These are phyloP conservation scores for Vanessa atalanta DNA, from an alignment of 1,140 invertebrate genomes.

Conservation along the genomic window DNA sequence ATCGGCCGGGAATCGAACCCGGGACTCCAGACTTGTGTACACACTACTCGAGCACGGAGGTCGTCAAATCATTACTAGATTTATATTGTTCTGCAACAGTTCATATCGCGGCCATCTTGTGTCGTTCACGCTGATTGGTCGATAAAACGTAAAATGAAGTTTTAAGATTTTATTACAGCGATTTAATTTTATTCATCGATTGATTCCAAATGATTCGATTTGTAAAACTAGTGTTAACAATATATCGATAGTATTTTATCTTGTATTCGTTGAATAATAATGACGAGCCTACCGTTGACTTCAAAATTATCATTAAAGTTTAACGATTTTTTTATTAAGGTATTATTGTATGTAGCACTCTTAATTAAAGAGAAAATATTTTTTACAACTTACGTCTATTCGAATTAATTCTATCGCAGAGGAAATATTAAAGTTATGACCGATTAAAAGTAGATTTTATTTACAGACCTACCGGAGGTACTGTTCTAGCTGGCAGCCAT, in stretches of 20 bases:
- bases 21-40: too few relatives aligned
- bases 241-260: slow-evolving; percentile 1
- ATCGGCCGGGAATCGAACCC: too few relatives aligned
- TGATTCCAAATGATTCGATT: slow-evolving; percentile 36
- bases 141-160: slow-evolving; percentile 39
- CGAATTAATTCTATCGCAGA: background rate
- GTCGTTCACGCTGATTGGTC: slow-evolving; percentile 39
- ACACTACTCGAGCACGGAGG: too few relatives aligned
- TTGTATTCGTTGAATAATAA: slow-evolving; percentile 18
- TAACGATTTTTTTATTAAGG: slow-evolving; percentile 5
- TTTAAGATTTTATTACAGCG: slow-evolving; percentile 17
- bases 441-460: background rate
- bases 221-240: slow-evolving; percentile 26
- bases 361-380: background rate
- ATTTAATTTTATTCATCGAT: slow-evolving; percentile 29
- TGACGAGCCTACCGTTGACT: background rate
- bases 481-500: too few relatives aligned
- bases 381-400: background rate
- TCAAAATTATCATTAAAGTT: background rate
- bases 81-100: background rate
- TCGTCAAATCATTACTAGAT: background rate
- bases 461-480: background rate
- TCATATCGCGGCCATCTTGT: slow-evolving; percentile 4
- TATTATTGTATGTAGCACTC: background rate
- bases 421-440: background rate